phyloP scores from a whole-genome alignment of 2,797 vertebrate genomes.

The Gallinago solitaria region DNA sequence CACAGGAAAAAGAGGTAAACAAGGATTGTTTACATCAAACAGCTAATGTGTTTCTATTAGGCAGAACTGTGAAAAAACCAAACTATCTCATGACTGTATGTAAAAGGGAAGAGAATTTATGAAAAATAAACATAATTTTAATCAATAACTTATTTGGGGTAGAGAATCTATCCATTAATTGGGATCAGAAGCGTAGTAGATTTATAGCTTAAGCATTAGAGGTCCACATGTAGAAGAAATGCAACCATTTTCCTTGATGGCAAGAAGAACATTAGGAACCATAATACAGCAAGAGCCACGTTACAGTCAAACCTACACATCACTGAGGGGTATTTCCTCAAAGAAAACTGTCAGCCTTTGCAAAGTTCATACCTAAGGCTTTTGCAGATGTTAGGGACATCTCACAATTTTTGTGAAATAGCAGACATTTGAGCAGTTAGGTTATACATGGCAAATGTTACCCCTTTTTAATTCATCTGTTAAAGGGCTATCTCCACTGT shows the following conservation, averaged over 20 bases:
- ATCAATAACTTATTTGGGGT: not conserved
- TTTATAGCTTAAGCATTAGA: constrained; percentile 19
- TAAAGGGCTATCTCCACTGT: not conserved
- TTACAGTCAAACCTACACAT: not conserved
- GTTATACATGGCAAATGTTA: not conserved
- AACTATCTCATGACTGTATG: not conserved
- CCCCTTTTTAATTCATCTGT: not conserved
- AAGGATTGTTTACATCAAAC: constrained; percentile 43
- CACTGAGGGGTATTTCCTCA: not conserved
- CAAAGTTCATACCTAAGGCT: not conserved
- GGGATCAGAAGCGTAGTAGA: constrained; percentile 1
- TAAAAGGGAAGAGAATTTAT: not conserved
- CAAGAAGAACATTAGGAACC: constrained; percentile 41
- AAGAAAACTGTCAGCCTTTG: not conserved
- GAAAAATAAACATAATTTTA: not conserved
- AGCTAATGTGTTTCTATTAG: not conserved
- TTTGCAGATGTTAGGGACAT: not conserved
- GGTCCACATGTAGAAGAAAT: constrained; percentile 22
- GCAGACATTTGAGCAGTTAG: not conserved
- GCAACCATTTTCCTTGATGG: constrained; percentile 33
- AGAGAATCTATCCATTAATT: not conserved
- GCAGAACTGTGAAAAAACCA: constrained; percentile 14
- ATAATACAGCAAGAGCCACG: not conserved
- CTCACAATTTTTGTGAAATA: not conserved
- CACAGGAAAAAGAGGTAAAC: constrained; percentile 11